Conservation (phyloP, 2,888 invertebrate genomes). For the Apamea crenata region DNA sequence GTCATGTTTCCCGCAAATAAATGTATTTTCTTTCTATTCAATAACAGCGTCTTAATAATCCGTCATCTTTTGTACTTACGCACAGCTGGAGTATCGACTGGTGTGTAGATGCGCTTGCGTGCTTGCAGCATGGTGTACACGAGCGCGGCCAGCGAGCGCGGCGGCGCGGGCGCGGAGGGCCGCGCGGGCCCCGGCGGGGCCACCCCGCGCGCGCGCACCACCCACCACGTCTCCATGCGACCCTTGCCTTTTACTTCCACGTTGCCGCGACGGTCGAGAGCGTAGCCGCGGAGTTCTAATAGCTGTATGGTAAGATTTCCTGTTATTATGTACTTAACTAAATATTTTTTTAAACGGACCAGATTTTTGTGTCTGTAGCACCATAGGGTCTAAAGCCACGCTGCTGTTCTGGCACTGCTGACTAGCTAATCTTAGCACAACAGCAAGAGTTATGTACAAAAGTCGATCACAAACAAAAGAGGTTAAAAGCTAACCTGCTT, state of each 20-base stretch:
- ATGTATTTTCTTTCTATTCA: too few relatives aligned
- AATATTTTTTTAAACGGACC: not conserved
- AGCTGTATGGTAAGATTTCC: constrained; percentile 89
- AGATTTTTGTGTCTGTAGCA: too few relatives aligned
- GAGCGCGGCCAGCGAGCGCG: constrained; percentile 94
- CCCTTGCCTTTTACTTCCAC: constrained; percentile 98
- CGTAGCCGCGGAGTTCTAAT: constrained; percentile 93
- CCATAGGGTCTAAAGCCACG: too few relatives aligned
- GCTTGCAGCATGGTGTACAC: constrained; percentile 97
- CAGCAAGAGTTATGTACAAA: not conserved
- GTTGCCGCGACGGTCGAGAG: constrained; percentile 94
- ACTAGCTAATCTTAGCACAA: not conserved
- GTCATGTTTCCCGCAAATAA: too few relatives aligned
- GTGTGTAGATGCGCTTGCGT: constrained; percentile 91
- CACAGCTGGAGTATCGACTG: constrained; percentile 73
- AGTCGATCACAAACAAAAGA: not conserved
- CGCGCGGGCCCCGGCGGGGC: constrained; percentile 88
- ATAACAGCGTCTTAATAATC: not conserved
- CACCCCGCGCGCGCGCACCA: constrained; percentile 92
- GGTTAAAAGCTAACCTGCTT: constrained; percentile 91
- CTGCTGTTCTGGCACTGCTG: not conserved
- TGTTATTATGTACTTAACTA: not conserved
- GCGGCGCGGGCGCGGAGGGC: constrained; percentile 91
- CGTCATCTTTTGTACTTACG: constrained; percentile 67
- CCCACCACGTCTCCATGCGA: constrained; percentile 98